Percentiles rank a stretch among this genome's conserved stretches.
phyloP scores from a whole-genome alignment of 2,113 vertebrate species.

The Blennius ocellaris region DNA sequence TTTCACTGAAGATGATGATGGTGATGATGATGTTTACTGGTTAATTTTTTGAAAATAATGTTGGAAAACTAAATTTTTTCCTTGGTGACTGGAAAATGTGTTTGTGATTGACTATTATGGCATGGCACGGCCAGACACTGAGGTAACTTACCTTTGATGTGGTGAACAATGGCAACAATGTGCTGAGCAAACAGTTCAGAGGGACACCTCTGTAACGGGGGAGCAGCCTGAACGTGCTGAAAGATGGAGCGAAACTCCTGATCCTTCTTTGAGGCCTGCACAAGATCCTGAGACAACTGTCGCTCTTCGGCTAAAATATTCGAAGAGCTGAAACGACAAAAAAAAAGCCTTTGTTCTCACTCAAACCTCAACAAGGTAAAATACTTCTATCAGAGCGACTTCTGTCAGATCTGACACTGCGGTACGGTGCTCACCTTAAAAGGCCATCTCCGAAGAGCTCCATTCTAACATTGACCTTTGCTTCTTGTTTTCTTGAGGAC shows the following conservation, averaged over 20 bases:
- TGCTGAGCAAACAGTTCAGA: conserved; percentile 97
- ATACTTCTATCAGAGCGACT: no score
- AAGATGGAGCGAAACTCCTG: conserved; percentile 95
- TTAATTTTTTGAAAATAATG: no score
- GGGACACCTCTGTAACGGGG: conserved; percentile 87
- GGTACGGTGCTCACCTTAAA: conserved; percentile 84
- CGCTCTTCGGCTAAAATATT: conserved; percentile 91
- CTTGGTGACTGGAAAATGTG: background rate
- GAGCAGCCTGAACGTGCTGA: conserved; percentile 90
- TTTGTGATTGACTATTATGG: background rate
- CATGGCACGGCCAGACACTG: background rate
- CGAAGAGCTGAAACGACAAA: conserved; percentile 82
- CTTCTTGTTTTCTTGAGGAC: conserved; percentile 87
- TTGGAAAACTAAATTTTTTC: background rate
- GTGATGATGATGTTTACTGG: no score
- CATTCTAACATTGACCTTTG: conserved; percentile 91
- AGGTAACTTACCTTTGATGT: conserved; percentile 89
- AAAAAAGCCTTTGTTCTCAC: background rate
- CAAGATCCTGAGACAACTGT: conserved; percentile 92
- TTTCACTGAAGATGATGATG: no score
- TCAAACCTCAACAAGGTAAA: no score
- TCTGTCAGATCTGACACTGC: background rate
- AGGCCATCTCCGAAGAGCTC: conserved; percentile 91
- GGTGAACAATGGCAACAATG: conserved; percentile 96
- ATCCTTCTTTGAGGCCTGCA: conserved; percentile 93